Evolutionary conservation across 2,113 vertebrate genomes (phyloP).

Genomic region (Symphodus melops): DNA sequence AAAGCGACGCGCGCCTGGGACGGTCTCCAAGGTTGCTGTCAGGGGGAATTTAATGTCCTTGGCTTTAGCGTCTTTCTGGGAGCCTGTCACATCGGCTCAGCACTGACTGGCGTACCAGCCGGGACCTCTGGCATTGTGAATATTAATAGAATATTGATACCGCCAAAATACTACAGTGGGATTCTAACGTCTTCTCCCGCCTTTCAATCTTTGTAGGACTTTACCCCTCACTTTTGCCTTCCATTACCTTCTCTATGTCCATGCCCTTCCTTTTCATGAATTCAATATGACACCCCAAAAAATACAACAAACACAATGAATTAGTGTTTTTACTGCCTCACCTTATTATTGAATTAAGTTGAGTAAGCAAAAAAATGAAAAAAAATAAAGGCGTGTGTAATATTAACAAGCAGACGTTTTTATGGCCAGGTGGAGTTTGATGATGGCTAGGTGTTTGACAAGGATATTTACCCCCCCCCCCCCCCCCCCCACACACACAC

Average conservation of each 20-base stretch:
- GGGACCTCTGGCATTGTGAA: constrained; percentile 88
- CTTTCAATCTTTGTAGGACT: constrained; percentile 12
- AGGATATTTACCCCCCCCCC: neutral
- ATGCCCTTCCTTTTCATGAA: constrained; percentile 5
- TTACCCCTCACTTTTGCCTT: neutral
- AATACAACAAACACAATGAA: constrained; percentile 88
- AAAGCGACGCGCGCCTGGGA: constrained; percentile 75
- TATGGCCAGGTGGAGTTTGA: constrained; percentile 88
- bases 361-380: constrained; percentile 93
- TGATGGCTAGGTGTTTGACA: constrained; percentile 65
- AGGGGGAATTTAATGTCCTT: constrained; percentile 88
- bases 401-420: constrained; percentile 89
- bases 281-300: constrained; percentile 76
- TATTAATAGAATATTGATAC: constrained; percentile 97
- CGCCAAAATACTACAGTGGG: constrained; percentile 84
- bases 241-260: neutral
- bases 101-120: constrained; percentile 84
- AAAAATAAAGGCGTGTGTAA: constrained; percentile 90
- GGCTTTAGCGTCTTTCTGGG: constrained; percentile 84
- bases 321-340: constrained; percentile 89
- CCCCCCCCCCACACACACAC: neutral
- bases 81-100: constrained; percentile 88
- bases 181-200: constrained; percentile 35
- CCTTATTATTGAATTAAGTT: constrained; percentile 93
- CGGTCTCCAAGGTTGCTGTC: constrained; percentile 90